Evolutionary conservation across 2,797 vertebrate genomes (phyloP).

Genomic region (Necrosyrtes monachus): DNA sequence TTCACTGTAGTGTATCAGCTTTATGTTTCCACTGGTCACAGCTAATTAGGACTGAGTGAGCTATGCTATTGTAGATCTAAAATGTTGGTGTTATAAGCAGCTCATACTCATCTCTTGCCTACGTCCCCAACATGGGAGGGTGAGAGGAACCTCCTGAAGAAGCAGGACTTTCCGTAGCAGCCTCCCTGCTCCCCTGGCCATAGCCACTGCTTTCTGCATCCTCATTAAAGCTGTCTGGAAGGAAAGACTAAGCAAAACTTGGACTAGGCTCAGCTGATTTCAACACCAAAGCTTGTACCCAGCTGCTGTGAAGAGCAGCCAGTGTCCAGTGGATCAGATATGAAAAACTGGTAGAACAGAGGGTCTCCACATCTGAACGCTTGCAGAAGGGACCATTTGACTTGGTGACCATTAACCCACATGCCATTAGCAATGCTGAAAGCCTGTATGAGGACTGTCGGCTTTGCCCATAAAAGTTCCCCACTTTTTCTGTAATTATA

Average conservation of each 20-base stretch:
- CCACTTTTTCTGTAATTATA: not conserved
- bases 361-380: not conserved
- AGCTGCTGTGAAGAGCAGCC: not conserved
- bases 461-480: not conserved
- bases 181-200: not conserved
- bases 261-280: not conserved
- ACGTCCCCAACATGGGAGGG: not conserved
- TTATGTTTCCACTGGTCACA: not conserved
- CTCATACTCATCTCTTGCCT: not conserved
- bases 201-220: rapidly evolving
- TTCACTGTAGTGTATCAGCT: not conserved
- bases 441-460: not conserved
- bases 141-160: not conserved
- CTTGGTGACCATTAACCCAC: not conserved
- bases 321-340: not conserved
- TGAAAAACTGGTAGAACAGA: not conserved
- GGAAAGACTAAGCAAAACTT: not conserved
- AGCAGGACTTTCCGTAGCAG: not conserved
- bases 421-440: not conserved
- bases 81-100: not conserved
- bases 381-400: not conserved
- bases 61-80: not conserved
- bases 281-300: not conserved
- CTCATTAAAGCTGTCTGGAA: not conserved
- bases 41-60: not conserved